Evolutionary conservation across 2,797 vertebrate species (phyloP), one percentile per base, ranked within the genome.

Genomic region (Naso thynnoides): DNA sequence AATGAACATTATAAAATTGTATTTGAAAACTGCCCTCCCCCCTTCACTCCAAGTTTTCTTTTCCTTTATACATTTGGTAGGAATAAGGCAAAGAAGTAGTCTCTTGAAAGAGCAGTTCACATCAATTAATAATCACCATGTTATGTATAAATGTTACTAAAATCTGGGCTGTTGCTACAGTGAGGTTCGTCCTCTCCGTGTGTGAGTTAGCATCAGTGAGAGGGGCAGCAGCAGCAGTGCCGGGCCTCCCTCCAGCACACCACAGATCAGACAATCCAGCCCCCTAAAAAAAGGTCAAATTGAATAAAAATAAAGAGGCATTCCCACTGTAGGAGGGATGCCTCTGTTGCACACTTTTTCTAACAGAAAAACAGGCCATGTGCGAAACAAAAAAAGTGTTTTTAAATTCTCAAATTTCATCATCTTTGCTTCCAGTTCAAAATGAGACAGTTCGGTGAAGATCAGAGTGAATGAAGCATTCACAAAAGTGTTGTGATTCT

Each of bases 1-100:
- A 94, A 92, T 95, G 79, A 92, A 92, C 89, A 92, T 92, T 94
- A 94, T 88, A 95, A 95, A 95, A 94, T 53, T 84, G 73, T 86
- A 85, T 91, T 92, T 88, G 68, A 90, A 93, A 94, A 94, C 82
- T 58, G 83, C 49, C 29, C 33, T 19, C 27, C 61, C 52, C 15
- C 33, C n/a, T 62, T 16, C 29, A 52, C 33, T 29, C 76, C 59
- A 54, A 39, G 33, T 86, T 85, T 66, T 82, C 13, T 78, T 79
- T 70, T 83, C 54, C 44, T 90, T 89, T 92, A 78, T 93, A 94
- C 93, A 94, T 94, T 94, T 94, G 90, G 90, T 91, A 93, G 87
- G 83, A 93, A 90, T 95, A 95, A 95, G 94, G 93, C 92, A 94
- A 89, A 93, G 86, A 91, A 83, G 86, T 89, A 86, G 88, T 91